Evolutionary conservation across 2,797 vertebrate genomes (phyloP).

Genomic region (Oceanodroma leucorhoa): DNA sequence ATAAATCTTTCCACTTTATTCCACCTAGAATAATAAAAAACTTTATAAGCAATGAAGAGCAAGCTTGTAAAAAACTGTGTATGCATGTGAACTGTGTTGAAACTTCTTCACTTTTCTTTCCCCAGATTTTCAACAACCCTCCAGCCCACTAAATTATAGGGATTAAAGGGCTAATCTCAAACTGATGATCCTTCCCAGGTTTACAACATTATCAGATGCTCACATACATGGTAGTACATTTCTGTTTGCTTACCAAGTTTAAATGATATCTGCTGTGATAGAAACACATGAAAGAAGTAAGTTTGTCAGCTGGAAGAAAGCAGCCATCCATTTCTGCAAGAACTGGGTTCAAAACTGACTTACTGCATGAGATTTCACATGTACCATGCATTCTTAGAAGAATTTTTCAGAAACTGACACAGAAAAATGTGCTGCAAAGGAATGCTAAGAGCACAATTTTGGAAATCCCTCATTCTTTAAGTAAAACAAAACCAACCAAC

Average conservation of each 20-base stretch:
- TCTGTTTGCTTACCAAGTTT: not conserved
- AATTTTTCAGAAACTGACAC: not conserved
- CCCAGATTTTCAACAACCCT: not conserved
- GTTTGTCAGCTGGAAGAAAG: not conserved
- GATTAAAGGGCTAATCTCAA: not conserved
- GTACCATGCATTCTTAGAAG: not conserved
- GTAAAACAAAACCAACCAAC: not conserved
- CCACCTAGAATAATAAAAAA: not conserved
- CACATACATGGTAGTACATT: not conserved
- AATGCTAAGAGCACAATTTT: not conserved
- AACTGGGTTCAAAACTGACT: not conserved
- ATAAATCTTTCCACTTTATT: not conserved
- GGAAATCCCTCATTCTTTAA: not conserved
- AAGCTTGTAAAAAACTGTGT: not conserved
- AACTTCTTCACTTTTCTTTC: not conserved
- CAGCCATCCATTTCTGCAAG: not conserved
- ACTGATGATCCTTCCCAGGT: not conserved
- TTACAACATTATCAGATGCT: not conserved
- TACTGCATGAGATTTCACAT: not conserved
- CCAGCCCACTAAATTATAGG: not conserved
- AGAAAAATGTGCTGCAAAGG: not conserved
- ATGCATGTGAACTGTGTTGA: not conserved
- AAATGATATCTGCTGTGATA: not conserved
- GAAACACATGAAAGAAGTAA: not conserved
- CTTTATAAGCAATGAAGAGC: not conserved